Conservation (phyloP, 2,113 vertebrate genomes). For the Xenotilapia longispinis region DNA sequence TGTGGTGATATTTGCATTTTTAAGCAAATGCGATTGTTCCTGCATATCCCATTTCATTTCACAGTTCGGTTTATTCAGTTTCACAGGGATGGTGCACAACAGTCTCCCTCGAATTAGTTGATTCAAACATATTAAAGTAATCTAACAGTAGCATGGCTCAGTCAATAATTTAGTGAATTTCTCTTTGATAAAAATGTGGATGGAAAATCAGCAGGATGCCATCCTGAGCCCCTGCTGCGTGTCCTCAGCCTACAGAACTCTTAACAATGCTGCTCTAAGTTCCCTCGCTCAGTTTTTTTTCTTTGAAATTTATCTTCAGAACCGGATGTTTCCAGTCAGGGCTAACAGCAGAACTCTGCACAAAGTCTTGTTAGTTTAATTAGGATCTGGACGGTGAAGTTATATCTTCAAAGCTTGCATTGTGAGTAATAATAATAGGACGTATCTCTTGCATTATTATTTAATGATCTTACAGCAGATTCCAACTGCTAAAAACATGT, state of each 20-base stretch:
- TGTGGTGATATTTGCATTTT: not conserved
- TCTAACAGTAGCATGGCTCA: not conserved
- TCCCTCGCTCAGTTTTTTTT: not conserved
- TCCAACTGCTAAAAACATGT: not conserved
- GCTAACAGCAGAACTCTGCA: not conserved
- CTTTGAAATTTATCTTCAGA: not conserved
- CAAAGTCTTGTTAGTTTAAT: not conserved
- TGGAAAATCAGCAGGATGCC: not conserved
- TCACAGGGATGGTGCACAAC: not conserved
- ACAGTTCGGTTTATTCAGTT: not conserved
- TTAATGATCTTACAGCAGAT: not conserved
- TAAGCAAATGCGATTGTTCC: not conserved
- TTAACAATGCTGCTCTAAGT: not conserved
- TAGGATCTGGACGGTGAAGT: not conserved
- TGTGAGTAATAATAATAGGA: not conserved
- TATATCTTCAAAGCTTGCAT: not conserved
- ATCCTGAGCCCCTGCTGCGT: not conserved
- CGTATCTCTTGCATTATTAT: not conserved
- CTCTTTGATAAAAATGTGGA: not conserved
- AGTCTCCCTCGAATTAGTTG: not conserved
- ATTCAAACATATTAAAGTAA: not conserved
- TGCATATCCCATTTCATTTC: not conserved
- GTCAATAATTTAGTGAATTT: not conserved
- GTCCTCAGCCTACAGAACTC: not conserved
- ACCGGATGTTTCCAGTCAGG: not conserved